Conservation (phyloP, 1,140 invertebrate species). For the Yoshiicerus persimilis region DNA sequence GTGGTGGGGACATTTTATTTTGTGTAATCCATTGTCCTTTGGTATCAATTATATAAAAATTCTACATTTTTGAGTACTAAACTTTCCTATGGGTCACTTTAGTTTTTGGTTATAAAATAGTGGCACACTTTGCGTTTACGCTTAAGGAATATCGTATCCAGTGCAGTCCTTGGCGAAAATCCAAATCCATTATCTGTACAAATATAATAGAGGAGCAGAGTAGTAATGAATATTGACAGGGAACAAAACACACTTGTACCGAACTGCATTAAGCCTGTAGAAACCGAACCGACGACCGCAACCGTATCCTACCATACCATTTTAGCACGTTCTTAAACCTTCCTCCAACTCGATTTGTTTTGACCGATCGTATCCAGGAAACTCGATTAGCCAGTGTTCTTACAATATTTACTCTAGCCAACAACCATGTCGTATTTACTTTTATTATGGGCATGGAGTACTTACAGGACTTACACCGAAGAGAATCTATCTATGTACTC, state of each 20-base stretch:
- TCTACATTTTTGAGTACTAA: neutral
- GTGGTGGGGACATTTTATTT: conserved; percentile 36
- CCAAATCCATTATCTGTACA: neutral
- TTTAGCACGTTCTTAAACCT: neutral
- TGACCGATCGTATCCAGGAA: neutral
- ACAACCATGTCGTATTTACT: neutral
- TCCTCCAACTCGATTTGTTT: neutral
- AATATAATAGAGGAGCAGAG: too few relatives aligned
- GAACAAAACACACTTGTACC: neutral
- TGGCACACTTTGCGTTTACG: too few relatives aligned
- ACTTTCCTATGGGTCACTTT: too few relatives aligned
- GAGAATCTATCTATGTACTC: neutral
- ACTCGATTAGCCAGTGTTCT: neutral
- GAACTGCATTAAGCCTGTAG: neutral
- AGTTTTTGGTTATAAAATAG: too few relatives aligned
- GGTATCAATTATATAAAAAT: neutral
- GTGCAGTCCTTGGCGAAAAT: too few relatives aligned
- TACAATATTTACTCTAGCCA: neutral
- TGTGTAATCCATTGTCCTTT: neutral
- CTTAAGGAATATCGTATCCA: too few relatives aligned
- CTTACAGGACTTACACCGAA: too few relatives aligned
- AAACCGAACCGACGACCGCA: neutral
- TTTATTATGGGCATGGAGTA: too few relatives aligned
- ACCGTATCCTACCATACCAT: too few relatives aligned
- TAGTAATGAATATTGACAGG: neutral